Conservation (phyloP, 1,140 invertebrate genomes). For the Caenorhabditis latens region DNA sequence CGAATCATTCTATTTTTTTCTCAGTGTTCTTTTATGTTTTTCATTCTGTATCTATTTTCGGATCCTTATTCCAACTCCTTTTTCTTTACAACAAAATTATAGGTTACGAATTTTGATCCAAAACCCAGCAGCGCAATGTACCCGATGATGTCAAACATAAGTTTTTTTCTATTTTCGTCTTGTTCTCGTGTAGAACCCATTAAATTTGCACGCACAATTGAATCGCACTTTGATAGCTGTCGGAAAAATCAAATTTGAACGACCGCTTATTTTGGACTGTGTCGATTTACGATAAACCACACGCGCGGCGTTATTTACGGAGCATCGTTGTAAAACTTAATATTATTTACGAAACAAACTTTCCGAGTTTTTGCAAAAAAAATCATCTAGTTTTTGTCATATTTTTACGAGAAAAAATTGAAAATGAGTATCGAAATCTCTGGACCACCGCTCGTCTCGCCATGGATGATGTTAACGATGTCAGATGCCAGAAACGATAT, state of each 20-base stretch:
- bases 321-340: neutral
- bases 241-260: neutral
- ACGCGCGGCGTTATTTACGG: neutral
- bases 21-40: neutral
- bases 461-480: conserved; percentile 48
- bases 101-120: neutral
- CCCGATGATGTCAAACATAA: neutral
- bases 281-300: conserved; percentile 16
- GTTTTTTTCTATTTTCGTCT: neutral
- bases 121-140: neutral
- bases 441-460: conserved; percentile 28
- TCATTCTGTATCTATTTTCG: neutral
- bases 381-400: neutral
- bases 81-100: neutral
- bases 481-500: conserved; percentile 25
- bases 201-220: conserved; percentile 34
- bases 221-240: neutral
- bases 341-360: neutral
- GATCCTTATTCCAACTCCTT: neutral
- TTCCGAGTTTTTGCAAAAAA: too few species aligned
- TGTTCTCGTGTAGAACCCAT: neutral
- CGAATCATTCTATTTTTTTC: neutral
- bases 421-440: conserved; percentile 18
- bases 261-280: neutral
- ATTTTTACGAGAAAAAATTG: neutral